These are phyloP conservation scores for Marronus borbonicus DNA, from an alignment of 2,888 invertebrate species.

Conservation along the genomic window DNA sequence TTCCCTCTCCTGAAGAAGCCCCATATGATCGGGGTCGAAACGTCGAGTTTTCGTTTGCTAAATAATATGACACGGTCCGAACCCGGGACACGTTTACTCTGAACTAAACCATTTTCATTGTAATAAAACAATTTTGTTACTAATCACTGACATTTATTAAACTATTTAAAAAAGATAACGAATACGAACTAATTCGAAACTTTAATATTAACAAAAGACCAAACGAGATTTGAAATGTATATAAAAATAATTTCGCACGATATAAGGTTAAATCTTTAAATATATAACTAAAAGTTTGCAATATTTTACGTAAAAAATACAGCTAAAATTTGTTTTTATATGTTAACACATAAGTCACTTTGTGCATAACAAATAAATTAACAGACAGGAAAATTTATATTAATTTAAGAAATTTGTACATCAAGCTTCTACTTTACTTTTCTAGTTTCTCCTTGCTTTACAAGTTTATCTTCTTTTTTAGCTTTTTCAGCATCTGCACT, in stretches of 20 bases:
- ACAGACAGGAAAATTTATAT: slow-evolving; percentile 39
- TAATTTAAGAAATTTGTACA: slow-evolving; percentile 11
- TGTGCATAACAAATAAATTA: slow-evolving; percentile 52
- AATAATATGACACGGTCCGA: too few relatives aligned
- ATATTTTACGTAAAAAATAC: slow-evolving; percentile 48
- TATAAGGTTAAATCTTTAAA: not conserved
- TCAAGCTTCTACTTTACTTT: slow-evolving; percentile 63
- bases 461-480: slow-evolving; percentile 65
- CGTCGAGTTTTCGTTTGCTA: too few relatives aligned
- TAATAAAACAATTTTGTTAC: not conserved
- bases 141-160: slow-evolving; percentile 16
- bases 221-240: slow-evolving; percentile 29
- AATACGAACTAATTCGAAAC: slow-evolving; percentile 16
- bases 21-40: too few relatives aligned
- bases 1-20: too few relatives aligned
- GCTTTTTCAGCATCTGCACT: slow-evolving; percentile 73
- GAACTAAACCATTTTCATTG: too few relatives aligned
- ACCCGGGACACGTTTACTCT: too few relatives aligned
- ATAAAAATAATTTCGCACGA: slow-evolving; percentile 34
- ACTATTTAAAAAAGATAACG: slow-evolving; percentile 32
- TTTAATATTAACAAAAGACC: slow-evolving; percentile 16
- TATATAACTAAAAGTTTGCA: slow-evolving; percentile 31
- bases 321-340: slow-evolving; percentile 48
- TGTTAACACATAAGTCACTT: slow-evolving; percentile 49
- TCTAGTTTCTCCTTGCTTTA: slow-evolving; percentile 67